Evolutionary conservation across 2,888 invertebrate species (phyloP), one percentile per base, ranked within the genome.

Genomic region (Lasioglossum malachurum): DNA sequence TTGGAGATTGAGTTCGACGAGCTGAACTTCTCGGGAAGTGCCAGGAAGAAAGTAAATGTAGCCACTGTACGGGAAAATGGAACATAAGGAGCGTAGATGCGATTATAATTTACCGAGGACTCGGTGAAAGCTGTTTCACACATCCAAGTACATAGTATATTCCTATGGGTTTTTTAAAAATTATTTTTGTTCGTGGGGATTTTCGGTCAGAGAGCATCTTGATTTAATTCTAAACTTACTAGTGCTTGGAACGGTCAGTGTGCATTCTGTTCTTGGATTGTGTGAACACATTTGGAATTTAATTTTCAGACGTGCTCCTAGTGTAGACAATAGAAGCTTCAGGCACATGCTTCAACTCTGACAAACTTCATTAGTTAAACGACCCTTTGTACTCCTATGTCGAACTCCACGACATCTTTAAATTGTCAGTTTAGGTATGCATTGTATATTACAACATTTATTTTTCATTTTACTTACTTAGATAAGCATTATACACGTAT

Each of bases 1-100:
- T 7, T 44, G 41, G 44, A 74, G 49, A 73, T 74, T 31, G 35
- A n/a, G 46, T 64, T 72, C 64, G 64, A 67, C n/a, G n/a, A 73
- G 67, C 10, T 10, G 69, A 69, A 69, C 38, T 38, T 69, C 10
- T 23, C 38, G 69, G 4, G 1, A 38, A 38, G 69, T n/a, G 38
- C 23, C 41, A n/a, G 23, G 23, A 69, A 23, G 23, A 69, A 69
- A 19, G 69, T 41, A 35, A 67, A 67, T 23, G 35, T 19, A 35
- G 67, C 60, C 35, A 19, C 31, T 7, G 35, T 35, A 8, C 19
- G 27, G 14, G 64, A 64, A 31, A 64, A 16, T 64, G 31, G 64
- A 31, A 64, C 64, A 27, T 64, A 16, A 31, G 31, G 31, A 7
- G 64, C 16, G 31, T 64, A 16, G 31, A 64, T n/a, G 31, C 16